Percentiles rank a stretch among this genome's conserved stretches.
Evolutionary conservation across 92 coral and sea anemone genomes (phyloP).

Genomic region (Heteractis magnifica): DNA sequence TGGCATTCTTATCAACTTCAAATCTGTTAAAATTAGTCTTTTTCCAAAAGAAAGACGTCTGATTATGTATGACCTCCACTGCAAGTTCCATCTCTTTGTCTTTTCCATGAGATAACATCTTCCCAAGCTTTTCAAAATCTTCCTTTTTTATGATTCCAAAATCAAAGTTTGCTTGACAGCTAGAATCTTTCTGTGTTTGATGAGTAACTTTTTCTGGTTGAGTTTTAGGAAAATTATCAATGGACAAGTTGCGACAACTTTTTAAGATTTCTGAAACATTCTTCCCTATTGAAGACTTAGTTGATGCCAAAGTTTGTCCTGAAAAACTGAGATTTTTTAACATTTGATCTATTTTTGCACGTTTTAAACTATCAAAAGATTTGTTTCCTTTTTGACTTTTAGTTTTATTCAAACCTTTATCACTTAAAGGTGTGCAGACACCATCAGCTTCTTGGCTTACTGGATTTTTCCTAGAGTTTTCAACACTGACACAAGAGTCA

Average conservation of each 20-base stretch:
- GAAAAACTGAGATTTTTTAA: constrained; percentile 18
- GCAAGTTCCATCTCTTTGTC: constrained; percentile 80
- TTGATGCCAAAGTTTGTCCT: not conserved
- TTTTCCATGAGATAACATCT: constrained; percentile 67
- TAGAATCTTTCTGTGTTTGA: not conserved
- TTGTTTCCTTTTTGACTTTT: not conserved
- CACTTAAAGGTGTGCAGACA: not conserved
- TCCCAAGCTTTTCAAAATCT: constrained; percentile 51
- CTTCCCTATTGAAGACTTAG: not conserved
- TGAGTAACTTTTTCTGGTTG: not conserved
- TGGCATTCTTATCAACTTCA: constrained; percentile 45
- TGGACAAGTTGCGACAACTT: constrained; percentile 15
- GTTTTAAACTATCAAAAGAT: not conserved
- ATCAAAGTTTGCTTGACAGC: not conserved
- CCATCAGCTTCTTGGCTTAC: not conserved
- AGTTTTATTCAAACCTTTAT: not conserved
- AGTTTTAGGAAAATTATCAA: constrained; percentile 21
- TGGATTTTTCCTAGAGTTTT: not conserved
- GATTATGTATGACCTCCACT: constrained; percentile 54
- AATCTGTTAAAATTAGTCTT: constrained; percentile 29
- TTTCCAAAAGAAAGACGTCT: constrained; percentile 21
- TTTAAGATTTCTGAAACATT: constrained; percentile 12
- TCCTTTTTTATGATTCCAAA: constrained; percentile 8
- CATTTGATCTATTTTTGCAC: constrained; percentile 20
- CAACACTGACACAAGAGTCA: constrained; percentile 11